phyloP scores from a whole-genome alignment of 2,113 vertebrate genomes.

The Aptenodytes forsteri region DNA sequence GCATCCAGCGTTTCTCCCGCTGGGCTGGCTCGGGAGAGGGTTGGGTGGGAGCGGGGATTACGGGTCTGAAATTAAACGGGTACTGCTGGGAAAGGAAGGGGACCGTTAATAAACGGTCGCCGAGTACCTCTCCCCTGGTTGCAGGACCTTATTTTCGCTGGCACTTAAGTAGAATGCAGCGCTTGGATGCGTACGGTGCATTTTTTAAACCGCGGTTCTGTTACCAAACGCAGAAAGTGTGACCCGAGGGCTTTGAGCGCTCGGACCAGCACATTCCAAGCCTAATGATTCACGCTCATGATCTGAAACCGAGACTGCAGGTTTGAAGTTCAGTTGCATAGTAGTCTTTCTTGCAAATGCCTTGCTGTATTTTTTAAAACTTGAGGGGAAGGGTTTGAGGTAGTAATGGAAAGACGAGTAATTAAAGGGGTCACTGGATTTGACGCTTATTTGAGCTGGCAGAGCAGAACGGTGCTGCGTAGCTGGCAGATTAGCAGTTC shows the following conservation, averaged over 20 bases:
- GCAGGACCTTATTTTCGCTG: background rate
- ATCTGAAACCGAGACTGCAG: background rate
- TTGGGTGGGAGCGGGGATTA: background rate
- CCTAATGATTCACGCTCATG: background rate
- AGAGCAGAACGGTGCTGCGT: background rate
- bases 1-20: background rate
- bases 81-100: background rate
- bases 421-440: background rate
- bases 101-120: background rate
- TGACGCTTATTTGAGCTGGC: background rate
- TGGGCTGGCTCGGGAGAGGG: background rate
- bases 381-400: background rate
- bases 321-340: background rate
- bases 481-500: background rate
- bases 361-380: background rate
- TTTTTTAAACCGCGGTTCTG: background rate
- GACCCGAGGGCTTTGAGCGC: background rate
- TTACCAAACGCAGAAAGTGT: background rate
- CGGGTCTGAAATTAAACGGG: background rate
- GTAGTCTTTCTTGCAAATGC: background rate
- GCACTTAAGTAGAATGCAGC: background rate
- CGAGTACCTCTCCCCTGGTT: background rate
- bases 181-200: background rate
- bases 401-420: background rate
- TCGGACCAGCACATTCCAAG: background rate